Evolutionary conservation across 2,888 invertebrate species (phyloP), one percentile per base, ranked within the genome.

Genomic region (Plebejus argus): DNA sequence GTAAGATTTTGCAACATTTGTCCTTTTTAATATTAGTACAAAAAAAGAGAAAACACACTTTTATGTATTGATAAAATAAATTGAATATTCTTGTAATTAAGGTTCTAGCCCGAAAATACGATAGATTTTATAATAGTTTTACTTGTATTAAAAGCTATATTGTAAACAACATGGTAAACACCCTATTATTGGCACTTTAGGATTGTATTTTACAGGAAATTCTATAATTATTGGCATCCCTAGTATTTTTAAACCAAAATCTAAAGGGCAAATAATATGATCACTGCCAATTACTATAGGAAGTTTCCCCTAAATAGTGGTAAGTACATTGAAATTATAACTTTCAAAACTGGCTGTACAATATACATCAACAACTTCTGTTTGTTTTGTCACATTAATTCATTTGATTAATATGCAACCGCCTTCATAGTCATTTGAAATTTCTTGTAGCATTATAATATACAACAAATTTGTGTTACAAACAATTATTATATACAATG

Each of bases 401-500:
- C 71, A n/a, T 71, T 71, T 39, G 39, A 39, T 45, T 72, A 39
- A 45, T 45, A 39, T 53, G 74, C 74, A 74, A 74, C 74, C 74
- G 74, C 74, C 74, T 74, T 49, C 71, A 74, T 39, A 45, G 18
- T 72, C 45, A 28, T 49, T 28, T 45, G 45, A 72, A 72, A 72
- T 23, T 23, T 45, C 49, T 74, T 53, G 49, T 23, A 74, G 53
- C 74, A 74, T 49, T 74, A 74, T 45, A 74, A 74, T 74, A 53
- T 53, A 23, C 23, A 70, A 77, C 70, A 53, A 70, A 77, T 66
- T 77, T 80, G 74, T 45, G 76, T 79, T 80, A 79, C 75, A 82
- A 81, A 78, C 78, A 76, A 79, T 78, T 80, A 77, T 86, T 80
- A 77, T 86, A 88, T 87, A 83, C 86, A 89, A 86, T 87, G 82